Conservation (phyloP, 2,113 vertebrate species). For the Chlorodrepanis virens region DNA sequence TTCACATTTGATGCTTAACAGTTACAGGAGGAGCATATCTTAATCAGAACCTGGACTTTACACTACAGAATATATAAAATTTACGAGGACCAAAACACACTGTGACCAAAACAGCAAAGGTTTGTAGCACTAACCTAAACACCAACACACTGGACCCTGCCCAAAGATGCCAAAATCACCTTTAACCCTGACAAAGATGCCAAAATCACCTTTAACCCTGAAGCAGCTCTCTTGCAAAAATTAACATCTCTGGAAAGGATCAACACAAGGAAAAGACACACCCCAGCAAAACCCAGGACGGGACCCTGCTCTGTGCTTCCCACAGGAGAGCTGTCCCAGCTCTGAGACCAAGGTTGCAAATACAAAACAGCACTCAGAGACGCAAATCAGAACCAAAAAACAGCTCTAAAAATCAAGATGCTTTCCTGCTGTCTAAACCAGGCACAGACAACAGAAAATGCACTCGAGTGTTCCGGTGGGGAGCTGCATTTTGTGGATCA, state of each 20-base stretch:
- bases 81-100: neutral
- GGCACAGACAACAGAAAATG: neutral
- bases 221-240: neutral
- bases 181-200: neutral
- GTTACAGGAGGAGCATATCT: neutral
- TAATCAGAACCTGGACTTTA: neutral
- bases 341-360: neutral
- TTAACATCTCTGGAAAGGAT: neutral
- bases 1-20: neutral
- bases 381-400: neutral
- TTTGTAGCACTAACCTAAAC: neutral
- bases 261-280: neutral
- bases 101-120: neutral
- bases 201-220: neutral
- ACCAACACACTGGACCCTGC: neutral
- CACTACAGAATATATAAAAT: neutral
- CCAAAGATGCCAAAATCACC: neutral
- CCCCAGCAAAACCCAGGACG: neutral
- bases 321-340: neutral
- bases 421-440: neutral
- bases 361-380: neutral
- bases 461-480: neutral
- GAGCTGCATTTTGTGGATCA: constrained; percentile 1
- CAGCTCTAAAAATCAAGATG: neutral
- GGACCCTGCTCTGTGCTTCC: neutral